Evolutionary conservation across 2,888 invertebrate genomes (phyloP), one percentile per base, ranked within the genome.

Genomic region (Therioaphis trifolii): DNA sequence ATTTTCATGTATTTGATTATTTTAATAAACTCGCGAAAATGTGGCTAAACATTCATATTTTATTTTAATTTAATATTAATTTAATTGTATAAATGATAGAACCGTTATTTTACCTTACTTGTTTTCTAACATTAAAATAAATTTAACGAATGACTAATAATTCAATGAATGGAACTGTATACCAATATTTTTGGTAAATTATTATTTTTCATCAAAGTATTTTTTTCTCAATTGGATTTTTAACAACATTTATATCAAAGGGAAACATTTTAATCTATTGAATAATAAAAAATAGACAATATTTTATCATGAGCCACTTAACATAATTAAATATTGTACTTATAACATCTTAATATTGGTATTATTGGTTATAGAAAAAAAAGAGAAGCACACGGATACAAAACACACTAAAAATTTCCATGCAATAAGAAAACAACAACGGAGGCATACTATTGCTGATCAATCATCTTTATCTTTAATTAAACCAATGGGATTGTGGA

Each of bases 371-470:
- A 3, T 80, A 80, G 80, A 21, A 80, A 72, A 14, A 74, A 63
- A 82, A 63, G 49, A 52, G 63, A 63, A 63, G 40, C 46, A 24
- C 18, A 4, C 14, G 2, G 68, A 78, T 12, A 15, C 14, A 24
- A 72, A 49, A 49, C 24, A 18, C 3, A 68, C 35, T 68, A 82
- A 82, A 82, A 82, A 74, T 63, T 1, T 66, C 9, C 74, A 82
- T 40, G 11, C 72, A 2, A 49, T 74, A 4, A 82, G 40, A 66
- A 82, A 82, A 82, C 82, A 82, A 24, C 80, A 82, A 21, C 46
- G 82, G 24, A 82, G 82, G 18, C 82, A 82, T 74, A 82, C 82
- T 5, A 82, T 82, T 74, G 63, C 82, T 0, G 82, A 82, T 52
- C 82, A 82, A 49, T 82, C 74, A n/a, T 72, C 82, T n/a, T 12